Evolutionary conservation across 1,140 invertebrate genomes (phyloP).

Genomic region (Tetramorium alpestre): DNA sequence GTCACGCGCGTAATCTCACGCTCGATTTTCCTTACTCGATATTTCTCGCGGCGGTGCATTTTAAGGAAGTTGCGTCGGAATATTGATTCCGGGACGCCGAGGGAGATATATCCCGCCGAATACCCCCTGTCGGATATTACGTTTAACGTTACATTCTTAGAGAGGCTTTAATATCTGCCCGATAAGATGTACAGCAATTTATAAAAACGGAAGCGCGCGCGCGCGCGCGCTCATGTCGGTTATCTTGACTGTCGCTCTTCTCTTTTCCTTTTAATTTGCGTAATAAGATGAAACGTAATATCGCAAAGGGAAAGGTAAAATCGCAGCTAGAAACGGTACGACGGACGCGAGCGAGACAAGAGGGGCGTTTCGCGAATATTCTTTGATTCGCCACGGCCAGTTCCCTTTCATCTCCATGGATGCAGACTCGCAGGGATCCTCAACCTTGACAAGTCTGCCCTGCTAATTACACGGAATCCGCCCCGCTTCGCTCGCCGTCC

Average conservation of each 20-base stretch:
- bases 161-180: neutral
- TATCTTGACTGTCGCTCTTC: neutral
- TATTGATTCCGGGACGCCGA: constrained; percentile 59
- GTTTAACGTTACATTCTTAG: neutral
- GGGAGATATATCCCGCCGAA: constrained; percentile 17
- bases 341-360: constrained; percentile 55
- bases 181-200: neutral
- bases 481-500: neutral
- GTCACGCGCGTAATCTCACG: constrained; percentile 47
- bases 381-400: constrained; percentile 15
- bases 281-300: constrained; percentile 4
- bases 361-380: constrained; percentile 42
- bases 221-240: too few species aligned
- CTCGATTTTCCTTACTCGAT: constrained; percentile 52
- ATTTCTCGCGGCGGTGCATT: constrained; percentile 30
- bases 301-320: neutral
- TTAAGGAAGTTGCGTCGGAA: constrained; percentile 61
- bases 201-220: neutral
- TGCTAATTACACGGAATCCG: constrained; percentile 60
- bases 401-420: constrained; percentile 67
- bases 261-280: neutral
- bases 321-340: constrained; percentile 13
- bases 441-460: constrained; percentile 60
- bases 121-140: constrained; percentile 4
- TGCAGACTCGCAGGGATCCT: constrained; percentile 57